Base-by-base conservation (phyloP, 2,113 vertebrate genomes). In the Bothrops jararaca region DNA sequence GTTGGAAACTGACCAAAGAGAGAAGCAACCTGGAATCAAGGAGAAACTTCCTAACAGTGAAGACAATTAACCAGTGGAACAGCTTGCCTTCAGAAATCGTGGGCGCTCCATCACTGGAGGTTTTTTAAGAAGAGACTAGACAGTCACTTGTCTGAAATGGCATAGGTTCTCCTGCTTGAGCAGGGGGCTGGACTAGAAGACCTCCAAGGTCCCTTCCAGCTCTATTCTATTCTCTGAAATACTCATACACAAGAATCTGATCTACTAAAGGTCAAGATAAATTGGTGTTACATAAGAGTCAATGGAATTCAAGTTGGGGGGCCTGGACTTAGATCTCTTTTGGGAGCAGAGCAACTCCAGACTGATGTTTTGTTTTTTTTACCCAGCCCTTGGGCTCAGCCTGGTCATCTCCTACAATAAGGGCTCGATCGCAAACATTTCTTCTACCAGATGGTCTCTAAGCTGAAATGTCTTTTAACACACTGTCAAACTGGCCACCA, bases 301-400 rank as follows among this genome's bases (percentile, higher is more conserved):
- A 64, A 64, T n/a, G 26, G 60, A 64, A 64, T 64, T 64, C 26
- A 64, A 26, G 26, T 1, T 1, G 11, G 5, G 22, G 60, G 60
- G 26, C 3, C 0, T 64, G 11, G 26, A 4, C 24, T 0, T 29
- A 64, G 58, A 1, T 64, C 26, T 64, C 10, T 64, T 0, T 0
- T 64, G 26, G 9, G 26, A 64, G 58, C 24, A 64, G 58, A 60
- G 58, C 58, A 60, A 60, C 58, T 60, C 24, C 58, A 64, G 12
- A 64, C 29, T 12, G 58, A 12, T 29, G 10, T 12, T n/a, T n/a
- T 4, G 4, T 48, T 48, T 48, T 48, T 48, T 64, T 29, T 3
- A 12, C 58, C 11, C 26, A 12, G 26, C 60, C 60, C 26, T 64
- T 1, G 58, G 58, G 1, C 10, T 64, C 11, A 29, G 45, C 45